phyloP scores from a whole-genome alignment of 2,888 invertebrate genomes.

The Hermodice carunculata region DNA sequence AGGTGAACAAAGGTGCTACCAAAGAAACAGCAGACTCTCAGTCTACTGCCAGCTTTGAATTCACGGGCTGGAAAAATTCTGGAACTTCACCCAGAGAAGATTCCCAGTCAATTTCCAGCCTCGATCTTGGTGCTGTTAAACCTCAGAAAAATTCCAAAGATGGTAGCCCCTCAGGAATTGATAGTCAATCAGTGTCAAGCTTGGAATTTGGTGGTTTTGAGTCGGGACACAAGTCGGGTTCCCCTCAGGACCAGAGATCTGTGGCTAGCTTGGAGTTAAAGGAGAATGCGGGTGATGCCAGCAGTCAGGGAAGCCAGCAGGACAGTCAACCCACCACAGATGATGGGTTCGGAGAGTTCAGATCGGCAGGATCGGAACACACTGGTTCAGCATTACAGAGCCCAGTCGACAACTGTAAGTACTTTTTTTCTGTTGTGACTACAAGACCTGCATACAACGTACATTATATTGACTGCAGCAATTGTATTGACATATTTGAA shows the following conservation, averaged over 20 bases:
- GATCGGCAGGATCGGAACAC: conserved; percentile 5
- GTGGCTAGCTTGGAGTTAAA: conserved; percentile 62
- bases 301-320: not conserved
- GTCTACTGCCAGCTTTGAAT: conserved; percentile 28
- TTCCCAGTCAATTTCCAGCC: conserved; percentile 62
- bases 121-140: conserved; percentile 50
- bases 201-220: conserved; percentile 49
- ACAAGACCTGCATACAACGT: too few species aligned
- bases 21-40: conserved; percentile 11
- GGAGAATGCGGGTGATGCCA: not conserved
- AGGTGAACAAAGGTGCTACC: conserved; percentile 2
- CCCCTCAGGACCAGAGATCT: conserved; percentile 55
- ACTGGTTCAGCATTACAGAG: too few species aligned
- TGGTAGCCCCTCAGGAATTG: conserved; percentile 38
- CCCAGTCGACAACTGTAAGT: too few species aligned
- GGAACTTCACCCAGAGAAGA: too few species aligned
- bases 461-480: too few species aligned
- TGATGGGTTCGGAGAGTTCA: conserved; percentile 21
- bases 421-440: too few species aligned
- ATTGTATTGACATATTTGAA: too few species aligned
- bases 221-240: conserved; percentile 9
- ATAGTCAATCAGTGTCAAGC: conserved; percentile 64
- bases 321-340: not conserved
- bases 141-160: conserved; percentile 23
- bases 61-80: conserved; percentile 36